These are phyloP conservation scores for Leucophenga maculata DNA, from an alignment of 2,888 invertebrate species.

Conservation along the genomic window DNA sequence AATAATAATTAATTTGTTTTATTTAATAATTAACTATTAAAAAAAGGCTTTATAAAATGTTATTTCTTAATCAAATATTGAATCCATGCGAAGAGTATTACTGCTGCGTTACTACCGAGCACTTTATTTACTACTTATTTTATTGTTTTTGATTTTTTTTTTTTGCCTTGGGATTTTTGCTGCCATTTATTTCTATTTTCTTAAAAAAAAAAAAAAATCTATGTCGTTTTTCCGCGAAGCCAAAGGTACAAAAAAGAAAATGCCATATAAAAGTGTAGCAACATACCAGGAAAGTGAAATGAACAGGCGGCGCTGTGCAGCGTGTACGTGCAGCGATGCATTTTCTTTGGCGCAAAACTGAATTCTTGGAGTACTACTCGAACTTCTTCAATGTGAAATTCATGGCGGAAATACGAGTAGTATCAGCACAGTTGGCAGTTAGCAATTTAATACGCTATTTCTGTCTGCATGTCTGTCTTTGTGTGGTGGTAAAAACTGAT, in stretches of 20 bases:
- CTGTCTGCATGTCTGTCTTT: not conserved
- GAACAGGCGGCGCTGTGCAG: not conserved
- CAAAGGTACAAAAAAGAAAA: slow-evolving; percentile 2
- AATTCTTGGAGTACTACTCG: too few species aligned
- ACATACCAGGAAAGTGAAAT: not conserved
- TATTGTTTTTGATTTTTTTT: not conserved
- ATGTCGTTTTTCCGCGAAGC: slow-evolving; percentile 3
- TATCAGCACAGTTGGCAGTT: not conserved
- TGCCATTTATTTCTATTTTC: not conserved
- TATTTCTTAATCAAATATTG: too few species aligned
- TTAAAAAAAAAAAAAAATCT: not conserved
- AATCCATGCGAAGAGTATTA: not conserved
- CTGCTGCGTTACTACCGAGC: not conserved
- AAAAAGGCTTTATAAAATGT: too few species aligned
- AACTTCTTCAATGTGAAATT: too few species aligned
- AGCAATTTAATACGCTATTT: slow-evolving; percentile 1
- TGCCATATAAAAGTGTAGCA: not conserved
- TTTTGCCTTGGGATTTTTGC: not conserved
- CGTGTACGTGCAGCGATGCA: slow-evolving; percentile 13
- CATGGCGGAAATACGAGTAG: too few species aligned
- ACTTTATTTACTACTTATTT: too few species aligned
- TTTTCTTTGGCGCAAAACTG: not conserved
- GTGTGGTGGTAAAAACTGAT: slow-evolving; percentile 45
- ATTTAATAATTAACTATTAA: too few species aligned
- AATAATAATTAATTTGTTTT: too few species aligned